Evolutionary conservation across 2,888 invertebrate genomes (phyloP).

Genomic region (Drosophila phalerata): DNA sequence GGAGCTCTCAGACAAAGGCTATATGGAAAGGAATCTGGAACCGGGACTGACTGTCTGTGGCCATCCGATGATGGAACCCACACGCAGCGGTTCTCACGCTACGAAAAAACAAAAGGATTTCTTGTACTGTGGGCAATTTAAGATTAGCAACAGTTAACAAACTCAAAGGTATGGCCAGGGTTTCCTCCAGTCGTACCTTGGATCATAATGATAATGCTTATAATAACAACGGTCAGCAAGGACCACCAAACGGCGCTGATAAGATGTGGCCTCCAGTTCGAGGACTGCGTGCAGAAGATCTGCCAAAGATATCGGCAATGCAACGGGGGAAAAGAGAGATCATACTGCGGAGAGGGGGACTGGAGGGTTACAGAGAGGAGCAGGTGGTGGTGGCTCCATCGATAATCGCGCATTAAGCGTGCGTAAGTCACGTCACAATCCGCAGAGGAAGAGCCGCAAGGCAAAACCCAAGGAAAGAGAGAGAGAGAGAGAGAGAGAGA

Average conservation of each 20-base stretch:
- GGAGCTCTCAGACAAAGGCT: neutral
- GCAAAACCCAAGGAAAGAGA: constrained; percentile 9
- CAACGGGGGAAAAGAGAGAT: neutral
- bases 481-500: constrained; percentile 21
- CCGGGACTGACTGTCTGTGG: neutral
- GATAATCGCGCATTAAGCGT: constrained; percentile 80
- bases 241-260: constrained; percentile 73
- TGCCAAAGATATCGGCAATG: constrained; percentile 38
- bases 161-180: constrained; percentile 28
- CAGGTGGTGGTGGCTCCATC: constrained; percentile 54
- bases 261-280: constrained; percentile 58
- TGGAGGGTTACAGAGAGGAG: neutral
- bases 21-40: neutral
- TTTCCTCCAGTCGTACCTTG: constrained; percentile 29
- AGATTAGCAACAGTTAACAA: constrained; percentile 80
- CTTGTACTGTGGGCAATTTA: constrained; percentile 58
- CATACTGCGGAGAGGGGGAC: neutral
- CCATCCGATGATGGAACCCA: constrained; percentile 65
- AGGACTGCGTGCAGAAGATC: constrained; percentile 67
- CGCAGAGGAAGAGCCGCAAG: constrained; percentile 21
- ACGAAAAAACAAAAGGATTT: constrained; percentile 49
- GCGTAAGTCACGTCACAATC: constrained; percentile 75
- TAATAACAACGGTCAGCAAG: constrained; percentile 78
- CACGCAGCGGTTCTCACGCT: constrained; percentile 84
- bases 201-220: constrained; percentile 75